phyloP scores from a whole-genome alignment of 1,140 invertebrate genomes.

The Listronotus bonariensis region DNA sequence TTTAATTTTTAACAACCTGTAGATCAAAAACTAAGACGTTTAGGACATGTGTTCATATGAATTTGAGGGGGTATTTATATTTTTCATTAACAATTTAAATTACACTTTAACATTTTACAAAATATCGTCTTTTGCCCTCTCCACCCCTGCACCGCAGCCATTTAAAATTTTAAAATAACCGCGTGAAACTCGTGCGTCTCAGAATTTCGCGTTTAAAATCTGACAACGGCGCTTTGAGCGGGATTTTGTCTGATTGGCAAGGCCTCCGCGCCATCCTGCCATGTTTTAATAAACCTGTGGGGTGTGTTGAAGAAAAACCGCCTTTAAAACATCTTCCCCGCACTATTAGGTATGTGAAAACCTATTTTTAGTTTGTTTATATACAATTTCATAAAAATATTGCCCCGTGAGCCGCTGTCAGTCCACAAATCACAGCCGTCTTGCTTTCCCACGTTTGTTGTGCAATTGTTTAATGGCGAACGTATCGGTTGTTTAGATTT shows the following conservation, averaged over 20 bases:
- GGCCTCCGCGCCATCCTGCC: constrained; percentile 45
- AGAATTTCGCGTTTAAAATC: neutral
- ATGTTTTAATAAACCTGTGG: constrained; percentile 43
- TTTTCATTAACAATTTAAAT: too few relatives aligned
- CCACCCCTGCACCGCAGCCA: neutral
- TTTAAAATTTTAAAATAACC: neutral
- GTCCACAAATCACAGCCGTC: neutral
- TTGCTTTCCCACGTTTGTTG: constrained; percentile 13
- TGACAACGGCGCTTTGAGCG: constrained; percentile 36
- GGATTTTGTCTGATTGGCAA: constrained; percentile 43
- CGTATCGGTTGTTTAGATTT: constrained; percentile 6
- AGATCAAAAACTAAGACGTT: too few relatives aligned
- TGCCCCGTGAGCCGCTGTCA: neutral
- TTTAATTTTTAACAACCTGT: too few relatives aligned
- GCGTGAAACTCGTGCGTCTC: too few relatives aligned
- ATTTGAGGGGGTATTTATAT: too few relatives aligned
- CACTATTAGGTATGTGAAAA: constrained; percentile 11
- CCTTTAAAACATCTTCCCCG: constrained; percentile 20
- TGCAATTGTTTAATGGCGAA: constrained; percentile 20
- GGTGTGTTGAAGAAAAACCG: constrained; percentile 42
- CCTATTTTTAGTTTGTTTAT: constrained; percentile 9
- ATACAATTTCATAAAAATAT: neutral
- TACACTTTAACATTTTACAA: too few relatives aligned
- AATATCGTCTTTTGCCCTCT: too few relatives aligned
- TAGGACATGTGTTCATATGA: too few relatives aligned